Evolutionary conservation across 2,113 vertebrate genomes (phyloP), one percentile per base, ranked within the genome.

Genomic region (Neolamprologus caudopunctatus): DNA sequence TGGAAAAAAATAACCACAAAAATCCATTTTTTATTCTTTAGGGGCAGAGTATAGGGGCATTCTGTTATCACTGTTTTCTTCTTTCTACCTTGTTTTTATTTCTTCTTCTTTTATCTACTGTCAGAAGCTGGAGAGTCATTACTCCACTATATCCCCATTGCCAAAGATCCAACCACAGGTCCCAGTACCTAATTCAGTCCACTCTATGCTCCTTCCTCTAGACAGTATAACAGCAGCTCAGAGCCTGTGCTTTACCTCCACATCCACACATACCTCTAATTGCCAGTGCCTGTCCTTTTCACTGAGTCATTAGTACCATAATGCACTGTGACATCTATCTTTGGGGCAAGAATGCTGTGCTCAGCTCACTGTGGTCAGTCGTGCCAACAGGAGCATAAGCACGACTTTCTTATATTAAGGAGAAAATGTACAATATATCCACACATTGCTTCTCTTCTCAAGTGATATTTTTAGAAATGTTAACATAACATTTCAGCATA

Each of bases 261-360:
- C 26, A 91, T 87, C 80, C 87, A 81, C 87, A 93, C 91, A 85
- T 91, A 91, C 88, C 85, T 85, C 89, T 94, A 93, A 94, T 93
- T 93, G 89, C 92, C 85, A 87, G 80, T 42, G 80, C 82, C 91
- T 92, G 91, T 94, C 93, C 87, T 91, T 85, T 93, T 89, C 63
- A 87, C 90, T 87, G 89, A 93, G 83, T 94, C 93, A 93, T 93
- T 93, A 92, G 91, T 85, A 40, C 63, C 9, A 8, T 93, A 94
- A 95, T 95, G 84, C 90, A 85, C 63, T 89, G 83, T 93, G 94
- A 92, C 93, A 85, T 93, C 91, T 88, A 80, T 94, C 90, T 93
- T 90, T 95, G 87, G 73, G 90, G 83, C 93, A 71, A 88, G 78
- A 93, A 91, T 84, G 93, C 90, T 92, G 91, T 55, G 91, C 88